phyloP scores from a whole-genome alignment of 1,140 invertebrate species.

The Lineus longissimus region DNA sequence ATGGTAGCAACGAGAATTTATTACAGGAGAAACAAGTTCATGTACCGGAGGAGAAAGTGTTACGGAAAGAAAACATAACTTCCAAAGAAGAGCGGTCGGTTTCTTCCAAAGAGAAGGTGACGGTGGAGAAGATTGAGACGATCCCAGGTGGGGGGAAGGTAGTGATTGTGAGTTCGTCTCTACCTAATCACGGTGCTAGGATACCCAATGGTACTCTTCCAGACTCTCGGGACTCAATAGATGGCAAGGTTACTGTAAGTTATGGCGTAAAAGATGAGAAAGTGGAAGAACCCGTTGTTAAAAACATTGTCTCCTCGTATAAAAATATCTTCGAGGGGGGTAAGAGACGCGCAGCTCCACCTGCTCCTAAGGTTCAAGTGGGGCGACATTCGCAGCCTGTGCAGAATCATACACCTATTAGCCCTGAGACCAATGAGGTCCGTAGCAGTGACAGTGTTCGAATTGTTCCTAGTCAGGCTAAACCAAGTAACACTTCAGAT shows the following conservation, averaged over 20 bases:
- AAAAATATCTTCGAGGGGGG: conserved; percentile 34
- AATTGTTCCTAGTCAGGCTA: background rate
- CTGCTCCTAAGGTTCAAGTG: background rate
- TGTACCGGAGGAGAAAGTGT: too few relatives aligned
- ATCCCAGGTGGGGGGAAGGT: too few relatives aligned
- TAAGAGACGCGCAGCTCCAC: background rate
- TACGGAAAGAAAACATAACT: too few relatives aligned
- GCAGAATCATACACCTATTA: background rate
- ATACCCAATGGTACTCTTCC: too few relatives aligned
- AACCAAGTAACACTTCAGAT: background rate
- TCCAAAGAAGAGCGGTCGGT: too few relatives aligned
- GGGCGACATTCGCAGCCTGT: background rate
- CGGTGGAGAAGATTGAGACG: too few relatives aligned
- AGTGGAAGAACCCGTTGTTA: conserved; percentile 37
- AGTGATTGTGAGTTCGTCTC: too few relatives aligned
- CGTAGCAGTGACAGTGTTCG: background rate
- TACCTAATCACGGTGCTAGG: too few relatives aligned
- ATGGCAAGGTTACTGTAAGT: too few relatives aligned
- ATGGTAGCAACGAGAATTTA: background rate
- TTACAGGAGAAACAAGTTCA: conserved; percentile 22
- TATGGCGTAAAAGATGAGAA: too few relatives aligned
- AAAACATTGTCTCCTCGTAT: conserved; percentile 38
- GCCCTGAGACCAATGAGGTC: background rate
- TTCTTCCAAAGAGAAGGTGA: too few relatives aligned
- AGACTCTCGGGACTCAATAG: too few relatives aligned